Evolutionary conservation across 2,797 vertebrate species (phyloP).

Genomic region (Agapornis canus): DNA sequence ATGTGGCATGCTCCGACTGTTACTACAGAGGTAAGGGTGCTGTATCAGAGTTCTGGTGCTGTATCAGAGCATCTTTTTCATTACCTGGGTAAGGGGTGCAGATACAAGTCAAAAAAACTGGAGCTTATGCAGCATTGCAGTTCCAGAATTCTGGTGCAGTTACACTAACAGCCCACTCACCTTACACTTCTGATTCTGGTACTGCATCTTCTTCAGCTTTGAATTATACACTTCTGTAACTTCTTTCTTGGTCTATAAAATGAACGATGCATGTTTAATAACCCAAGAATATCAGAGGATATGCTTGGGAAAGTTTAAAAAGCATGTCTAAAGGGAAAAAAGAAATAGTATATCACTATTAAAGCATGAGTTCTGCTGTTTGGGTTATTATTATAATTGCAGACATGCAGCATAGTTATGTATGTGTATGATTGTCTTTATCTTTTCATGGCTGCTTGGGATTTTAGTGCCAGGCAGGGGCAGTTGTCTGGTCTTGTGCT

Average conservation of each 20-base stretch:
- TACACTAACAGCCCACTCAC: background rate
- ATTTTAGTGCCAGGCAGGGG: background rate
- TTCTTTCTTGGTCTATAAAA: background rate
- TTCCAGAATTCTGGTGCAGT: background rate
- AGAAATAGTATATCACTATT: background rate
- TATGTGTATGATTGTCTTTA: rapidly evolving
- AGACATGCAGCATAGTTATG: background rate
- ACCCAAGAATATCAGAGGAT: background rate
- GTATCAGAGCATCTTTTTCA: background rate
- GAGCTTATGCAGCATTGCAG: background rate
- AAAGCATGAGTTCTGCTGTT: background rate
- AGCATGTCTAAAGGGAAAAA: background rate
- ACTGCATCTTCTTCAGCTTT: background rate
- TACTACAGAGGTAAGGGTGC: constrained; percentile 84
- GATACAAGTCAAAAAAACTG: background rate
- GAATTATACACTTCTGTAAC: background rate
- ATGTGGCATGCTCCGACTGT: constrained; percentile 79
- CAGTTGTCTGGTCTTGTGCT: background rate
- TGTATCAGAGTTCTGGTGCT: background rate
- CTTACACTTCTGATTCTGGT: background rate
- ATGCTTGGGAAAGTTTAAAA: background rate
- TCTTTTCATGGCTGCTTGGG: background rate
- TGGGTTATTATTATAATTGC: background rate
- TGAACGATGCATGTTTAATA: background rate
- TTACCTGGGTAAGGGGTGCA: background rate